Percentiles rank a stretch among this genome's conserved stretches.
phyloP scores from a whole-genome alignment of 2,113 vertebrate species.

The Smithornis capensis region DNA sequence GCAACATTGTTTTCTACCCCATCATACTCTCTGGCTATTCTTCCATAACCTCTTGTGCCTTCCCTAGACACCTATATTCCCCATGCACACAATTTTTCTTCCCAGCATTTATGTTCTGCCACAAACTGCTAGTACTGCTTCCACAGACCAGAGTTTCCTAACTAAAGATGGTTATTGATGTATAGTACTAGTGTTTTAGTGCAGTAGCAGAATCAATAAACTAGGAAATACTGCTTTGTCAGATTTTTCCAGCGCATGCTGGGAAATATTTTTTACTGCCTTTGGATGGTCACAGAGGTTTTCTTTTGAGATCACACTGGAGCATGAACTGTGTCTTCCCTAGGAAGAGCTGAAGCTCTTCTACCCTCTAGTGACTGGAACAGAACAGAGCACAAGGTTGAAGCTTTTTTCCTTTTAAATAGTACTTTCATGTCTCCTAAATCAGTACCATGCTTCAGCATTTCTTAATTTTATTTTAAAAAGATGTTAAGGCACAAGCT shows the following conservation, averaged over 20 bases:
- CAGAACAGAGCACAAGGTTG: slow-evolving; percentile 63
- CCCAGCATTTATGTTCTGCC: slow-evolving; percentile 76
- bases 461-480: neutral
- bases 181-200: slow-evolving; percentile 79
- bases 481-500: neutral
- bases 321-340: slow-evolving; percentile 32
- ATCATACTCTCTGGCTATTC: slow-evolving; percentile 63
- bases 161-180: slow-evolving; percentile 88
- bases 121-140: slow-evolving; percentile 74
- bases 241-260: slow-evolving; percentile 72
- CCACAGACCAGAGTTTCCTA: slow-evolving; percentile 78
- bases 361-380: slow-evolving; percentile 81
- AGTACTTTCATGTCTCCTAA: neutral
- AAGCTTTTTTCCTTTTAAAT: neutral
- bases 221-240: slow-evolving; percentile 83
- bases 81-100: slow-evolving; percentile 79
- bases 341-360: slow-evolving; percentile 66
- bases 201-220: slow-evolving; percentile 83
- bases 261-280: slow-evolving; percentile 79
- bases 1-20: slow-evolving; percentile 67
- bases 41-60: slow-evolving; percentile 74
- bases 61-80: slow-evolving; percentile 75
- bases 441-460: neutral
- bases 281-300: slow-evolving; percentile 67
- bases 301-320: slow-evolving; percentile 57